These are phyloP conservation scores for Phrynocephalus forsythii DNA, from an alignment of 2,797 vertebrate species.

Conservation along the genomic window DNA sequence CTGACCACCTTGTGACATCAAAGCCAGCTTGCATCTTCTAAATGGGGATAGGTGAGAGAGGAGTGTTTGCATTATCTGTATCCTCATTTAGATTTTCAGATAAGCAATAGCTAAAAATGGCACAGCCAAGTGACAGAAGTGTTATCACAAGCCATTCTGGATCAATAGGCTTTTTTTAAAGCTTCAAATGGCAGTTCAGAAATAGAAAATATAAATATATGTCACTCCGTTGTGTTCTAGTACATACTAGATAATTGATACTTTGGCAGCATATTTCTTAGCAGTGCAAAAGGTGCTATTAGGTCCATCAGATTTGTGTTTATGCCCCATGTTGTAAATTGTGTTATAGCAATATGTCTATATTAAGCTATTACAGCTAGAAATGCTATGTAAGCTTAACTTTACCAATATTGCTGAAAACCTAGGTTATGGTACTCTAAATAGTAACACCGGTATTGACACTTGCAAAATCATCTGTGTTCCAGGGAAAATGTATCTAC, in stretches of 20 bases:
- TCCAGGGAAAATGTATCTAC: slow-evolving; percentile 63
- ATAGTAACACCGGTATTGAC: slow-evolving; percentile 74
- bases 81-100: slow-evolving; percentile 79
- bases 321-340: slow-evolving; percentile 73
- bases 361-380: slow-evolving; percentile 69
- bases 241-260: slow-evolving; percentile 65
- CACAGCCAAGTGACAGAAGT: slow-evolving; percentile 73
- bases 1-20: slow-evolving; percentile 58
- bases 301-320: slow-evolving; percentile 68
- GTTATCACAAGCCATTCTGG: slow-evolving; percentile 76
- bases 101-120: slow-evolving; percentile 81
- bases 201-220: slow-evolving; percentile 80
- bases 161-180: slow-evolving; percentile 77
- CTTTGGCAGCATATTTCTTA: slow-evolving; percentile 61
- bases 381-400: slow-evolving; percentile 71
- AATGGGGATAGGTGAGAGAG: slow-evolving; percentile 63
- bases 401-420: slow-evolving; percentile 71
- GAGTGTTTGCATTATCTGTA: slow-evolving; percentile 79
- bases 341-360: slow-evolving; percentile 70
- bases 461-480: slow-evolving; percentile 67
- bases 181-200: slow-evolving; percentile 81
- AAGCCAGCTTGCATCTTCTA: slow-evolving; percentile 73
- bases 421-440: slow-evolving; percentile 74
- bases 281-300: slow-evolving; percentile 71
- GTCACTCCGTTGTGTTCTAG: slow-evolving; percentile 66